phyloP scores from a whole-genome alignment of 30 jellyfish, hydroid and myxozoan genomes.

The Aurelia sp. region DNA sequence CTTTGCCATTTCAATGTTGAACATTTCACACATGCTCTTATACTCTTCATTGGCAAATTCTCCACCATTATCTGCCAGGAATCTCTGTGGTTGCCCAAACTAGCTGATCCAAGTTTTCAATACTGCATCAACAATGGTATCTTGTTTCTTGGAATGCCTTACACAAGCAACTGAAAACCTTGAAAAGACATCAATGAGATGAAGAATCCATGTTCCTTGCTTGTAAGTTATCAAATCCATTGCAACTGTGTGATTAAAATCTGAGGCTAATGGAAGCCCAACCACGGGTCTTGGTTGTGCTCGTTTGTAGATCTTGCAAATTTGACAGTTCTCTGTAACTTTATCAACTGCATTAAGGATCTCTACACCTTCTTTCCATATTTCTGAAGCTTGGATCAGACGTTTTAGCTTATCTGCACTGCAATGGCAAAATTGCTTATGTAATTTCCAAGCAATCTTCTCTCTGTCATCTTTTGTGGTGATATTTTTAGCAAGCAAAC shows the following conservation, averaged over 20 bases:
- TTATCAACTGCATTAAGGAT: not conserved
- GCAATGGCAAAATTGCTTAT: slow-evolving; percentile 43
- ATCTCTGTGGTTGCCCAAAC: slow-evolving; percentile 1
- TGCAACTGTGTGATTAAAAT: slow-evolving; percentile 14
- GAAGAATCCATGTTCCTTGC: too few species aligned
- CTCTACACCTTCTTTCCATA: not conserved
- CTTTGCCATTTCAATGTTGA: slow-evolving; percentile 22
- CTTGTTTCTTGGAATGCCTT: too few species aligned
- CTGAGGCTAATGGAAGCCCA: slow-evolving; percentile 3
- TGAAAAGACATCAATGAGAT: too few species aligned
- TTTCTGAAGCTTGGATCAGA: slow-evolving; percentile 9
- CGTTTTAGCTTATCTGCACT: slow-evolving; percentile 14
- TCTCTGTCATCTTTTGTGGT: too few species aligned
- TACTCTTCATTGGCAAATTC: slow-evolving; percentile 56
- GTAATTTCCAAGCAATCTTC: not conserved
- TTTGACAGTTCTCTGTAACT: not conserved
- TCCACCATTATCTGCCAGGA: slow-evolving; percentile 63
- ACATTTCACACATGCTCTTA: slow-evolving; percentile 25
- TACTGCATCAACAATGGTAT: too few species aligned
- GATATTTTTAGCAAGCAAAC: not conserved
- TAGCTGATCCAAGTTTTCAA: not conserved
- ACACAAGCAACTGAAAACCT: not conserved
- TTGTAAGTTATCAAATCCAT: too few species aligned
- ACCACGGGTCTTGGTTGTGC: slow-evolving; percentile 35
- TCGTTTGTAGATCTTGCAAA: slow-evolving; percentile 31